Conservation (phyloP, 1,140 invertebrate genomes). For the Drosophila triauraria region DNA sequence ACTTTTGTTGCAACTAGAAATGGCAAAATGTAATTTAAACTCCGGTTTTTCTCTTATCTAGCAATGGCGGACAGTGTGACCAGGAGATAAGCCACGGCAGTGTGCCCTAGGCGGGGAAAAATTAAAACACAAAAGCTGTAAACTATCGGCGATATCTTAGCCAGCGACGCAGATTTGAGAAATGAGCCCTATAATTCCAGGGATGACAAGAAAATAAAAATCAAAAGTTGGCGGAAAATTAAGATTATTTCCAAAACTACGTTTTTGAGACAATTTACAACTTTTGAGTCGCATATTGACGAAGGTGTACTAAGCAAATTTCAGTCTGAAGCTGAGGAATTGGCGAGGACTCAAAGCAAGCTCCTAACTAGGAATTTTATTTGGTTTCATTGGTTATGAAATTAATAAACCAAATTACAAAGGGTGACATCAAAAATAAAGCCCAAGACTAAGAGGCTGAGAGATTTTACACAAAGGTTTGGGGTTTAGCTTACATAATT, state of each 20-base stretch:
- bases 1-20: constrained; percentile 7
- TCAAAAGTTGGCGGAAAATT: background rate
- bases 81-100: no score
- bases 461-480: no score
- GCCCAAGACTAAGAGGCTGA: no score
- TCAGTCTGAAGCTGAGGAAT: background rate
- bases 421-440: no score
- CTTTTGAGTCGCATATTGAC: background rate
- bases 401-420: no score
- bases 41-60: constrained; percentile 20
- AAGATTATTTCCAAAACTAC: no score
- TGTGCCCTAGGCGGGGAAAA: background rate
- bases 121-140: background rate
- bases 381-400: no score
- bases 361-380: background rate
- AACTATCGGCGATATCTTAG: background rate
- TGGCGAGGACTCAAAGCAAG: background rate
- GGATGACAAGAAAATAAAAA: background rate
- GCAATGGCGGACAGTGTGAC: constrained; percentile 10
- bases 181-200: background rate
- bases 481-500: no score
- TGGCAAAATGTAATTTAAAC: constrained; percentile 18
- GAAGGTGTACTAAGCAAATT: background rate
- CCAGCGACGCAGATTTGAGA: background rate
- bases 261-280: background rate